Percentiles rank a stretch among this genome's conserved stretches.
These are phyloP conservation scores for Phrynosoma platyrhinos DNA, from an alignment of 2,113 vertebrate species.

Conservation along the genomic window DNA sequence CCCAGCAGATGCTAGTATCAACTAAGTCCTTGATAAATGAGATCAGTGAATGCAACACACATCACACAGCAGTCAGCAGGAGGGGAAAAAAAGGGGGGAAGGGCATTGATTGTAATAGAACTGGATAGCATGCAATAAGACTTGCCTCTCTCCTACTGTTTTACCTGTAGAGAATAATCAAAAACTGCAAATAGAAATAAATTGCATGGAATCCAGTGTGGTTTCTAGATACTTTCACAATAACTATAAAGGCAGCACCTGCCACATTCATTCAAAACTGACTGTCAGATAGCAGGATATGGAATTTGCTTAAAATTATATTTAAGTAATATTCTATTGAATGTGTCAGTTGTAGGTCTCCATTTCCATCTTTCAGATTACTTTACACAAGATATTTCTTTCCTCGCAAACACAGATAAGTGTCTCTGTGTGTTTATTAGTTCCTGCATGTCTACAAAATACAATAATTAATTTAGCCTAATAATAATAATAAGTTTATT, in stretches of 20 bases:
- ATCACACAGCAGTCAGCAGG: conserved; percentile 15
- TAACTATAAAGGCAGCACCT: conserved; percentile 51
- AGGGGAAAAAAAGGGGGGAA: background rate
- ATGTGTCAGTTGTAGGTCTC: conserved; percentile 40
- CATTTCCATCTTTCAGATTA: conserved; percentile 40
- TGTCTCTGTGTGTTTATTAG: accelerated
- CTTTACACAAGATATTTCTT: conserved; percentile 23
- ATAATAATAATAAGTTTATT: no score
- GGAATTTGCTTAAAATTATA: conserved; percentile 52
- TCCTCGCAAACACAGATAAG: background rate
- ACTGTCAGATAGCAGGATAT: conserved; percentile 45
- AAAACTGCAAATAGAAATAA: conserved; percentile 52
- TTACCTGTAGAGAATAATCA: conserved; percentile 40
- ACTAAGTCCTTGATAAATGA: conserved; percentile 12
- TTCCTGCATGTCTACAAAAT: background rate
- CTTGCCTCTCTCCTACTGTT: conserved; percentile 26
- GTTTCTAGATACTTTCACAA: conserved; percentile 40
- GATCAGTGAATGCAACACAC: conserved; percentile 18
- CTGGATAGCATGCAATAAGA: conserved; percentile 29
- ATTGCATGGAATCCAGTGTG: conserved; percentile 44
- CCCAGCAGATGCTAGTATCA: background rate
- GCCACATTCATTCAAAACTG: conserved; percentile 38
- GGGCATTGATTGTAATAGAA: conserved; percentile 40
- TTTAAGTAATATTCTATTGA: conserved; percentile 42
- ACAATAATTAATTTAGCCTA: background rate